Conservation (phyloP, 1,140 invertebrate species). For the Pachypsylla venusta region DNA sequence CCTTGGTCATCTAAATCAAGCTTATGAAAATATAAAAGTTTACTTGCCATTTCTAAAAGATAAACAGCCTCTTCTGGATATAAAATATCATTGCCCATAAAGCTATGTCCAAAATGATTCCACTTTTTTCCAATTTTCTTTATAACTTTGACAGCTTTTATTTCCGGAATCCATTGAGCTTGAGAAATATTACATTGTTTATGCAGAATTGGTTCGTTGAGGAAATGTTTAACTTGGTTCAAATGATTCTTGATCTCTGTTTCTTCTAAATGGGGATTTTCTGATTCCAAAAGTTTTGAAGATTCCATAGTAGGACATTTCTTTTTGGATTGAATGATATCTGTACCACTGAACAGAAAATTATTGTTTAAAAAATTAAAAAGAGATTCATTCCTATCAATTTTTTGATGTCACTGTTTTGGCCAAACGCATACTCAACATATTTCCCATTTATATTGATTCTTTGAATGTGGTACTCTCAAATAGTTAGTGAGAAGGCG, state of each 20-base stretch:
- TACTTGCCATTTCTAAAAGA: constrained; percentile 44
- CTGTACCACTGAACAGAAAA: too few relatives aligned
- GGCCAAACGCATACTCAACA: too few relatives aligned
- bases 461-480: too few relatives aligned
- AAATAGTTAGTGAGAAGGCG: too few relatives aligned
- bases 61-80: constrained; percentile 44
- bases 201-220: neutral
- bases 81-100: constrained; percentile 35
- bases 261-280: neutral
- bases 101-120: constrained; percentile 38
- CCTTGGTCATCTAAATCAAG: too few relatives aligned
- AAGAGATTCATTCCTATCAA: too few relatives aligned
- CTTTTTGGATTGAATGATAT: too few relatives aligned
- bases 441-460: too few relatives aligned
- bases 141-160: constrained; percentile 39
- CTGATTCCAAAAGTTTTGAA: neutral
- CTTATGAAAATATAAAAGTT: too few relatives aligned
- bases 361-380: too few relatives aligned
- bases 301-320: neutral
- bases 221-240: neutral
- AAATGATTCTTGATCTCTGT: neutral
- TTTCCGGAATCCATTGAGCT: constrained; percentile 40
- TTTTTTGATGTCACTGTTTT: too few relatives aligned
- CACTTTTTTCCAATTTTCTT: constrained; percentile 40
- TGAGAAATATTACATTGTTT: constrained; percentile 30